Evolutionary conservation across 2,888 invertebrate species (phyloP).

Genomic region (Hypselothyrea guttata): DNA sequence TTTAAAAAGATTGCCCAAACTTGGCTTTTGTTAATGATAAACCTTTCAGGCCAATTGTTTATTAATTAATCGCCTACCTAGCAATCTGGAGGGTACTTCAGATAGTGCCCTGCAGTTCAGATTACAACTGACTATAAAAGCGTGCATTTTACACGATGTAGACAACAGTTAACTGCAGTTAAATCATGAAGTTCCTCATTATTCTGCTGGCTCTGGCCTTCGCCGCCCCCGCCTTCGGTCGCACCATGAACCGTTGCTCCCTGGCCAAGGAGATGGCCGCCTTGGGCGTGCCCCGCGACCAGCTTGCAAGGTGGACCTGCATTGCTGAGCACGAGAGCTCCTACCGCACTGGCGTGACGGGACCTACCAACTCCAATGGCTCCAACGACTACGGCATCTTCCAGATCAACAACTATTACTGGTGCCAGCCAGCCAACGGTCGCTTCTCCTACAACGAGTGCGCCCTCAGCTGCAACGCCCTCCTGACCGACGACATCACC

Average conservation of each 20-base stretch:
- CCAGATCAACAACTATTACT: constrained; percentile 79
- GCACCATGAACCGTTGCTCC: constrained; percentile 56
- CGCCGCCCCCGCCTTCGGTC: constrained; percentile 46
- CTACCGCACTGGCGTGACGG: constrained; percentile 82
- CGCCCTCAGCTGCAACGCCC: constrained; percentile 59
- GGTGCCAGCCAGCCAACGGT: constrained; percentile 72
- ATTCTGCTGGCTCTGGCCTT: constrained; percentile 38
- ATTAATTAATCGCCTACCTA: too few relatives aligned
- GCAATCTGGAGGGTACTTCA: too few relatives aligned
- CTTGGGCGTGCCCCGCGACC: constrained; percentile 50
- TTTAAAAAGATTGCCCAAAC: too few relatives aligned
- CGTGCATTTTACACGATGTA: not conserved
- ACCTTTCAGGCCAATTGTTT: too few relatives aligned
- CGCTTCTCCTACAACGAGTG: constrained; percentile 71
- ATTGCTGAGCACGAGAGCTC: constrained; percentile 65
- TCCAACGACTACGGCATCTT: constrained; percentile 81
- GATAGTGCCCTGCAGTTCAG: too few relatives aligned
- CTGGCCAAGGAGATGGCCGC: constrained; percentile 63
- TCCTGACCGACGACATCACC: constrained; percentile 72
- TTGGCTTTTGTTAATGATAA: too few relatives aligned
- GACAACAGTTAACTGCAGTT: constrained; percentile 20
- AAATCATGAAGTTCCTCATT: constrained; percentile 38
- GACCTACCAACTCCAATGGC: constrained; percentile 82
- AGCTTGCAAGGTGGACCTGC: constrained; percentile 62
- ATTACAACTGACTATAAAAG: constrained; percentile 20